A percentile compares a stretch with the other conserved stretches of the same genome.
Evolutionary conservation across 1,140 invertebrate genomes (phyloP).

Genomic region (Halyomorpha halys): DNA sequence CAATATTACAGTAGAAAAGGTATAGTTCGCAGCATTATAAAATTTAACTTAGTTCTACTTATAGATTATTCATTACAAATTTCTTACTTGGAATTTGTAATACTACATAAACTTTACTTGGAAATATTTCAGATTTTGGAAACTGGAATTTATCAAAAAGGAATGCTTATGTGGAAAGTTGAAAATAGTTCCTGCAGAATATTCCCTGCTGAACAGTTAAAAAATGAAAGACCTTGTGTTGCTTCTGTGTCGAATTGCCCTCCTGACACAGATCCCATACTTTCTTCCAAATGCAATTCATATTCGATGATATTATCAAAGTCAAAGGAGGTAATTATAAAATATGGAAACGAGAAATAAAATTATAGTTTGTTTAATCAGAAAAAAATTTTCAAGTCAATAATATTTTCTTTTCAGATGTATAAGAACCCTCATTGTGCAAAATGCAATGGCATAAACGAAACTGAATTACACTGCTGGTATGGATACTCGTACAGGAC

Average conservation of each 20-base stretch:
- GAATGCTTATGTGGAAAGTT: not conserved
- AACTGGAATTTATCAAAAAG: not conserved
- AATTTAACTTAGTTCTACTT: too few species aligned
- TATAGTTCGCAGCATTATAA: too few species aligned
- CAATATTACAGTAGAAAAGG: too few species aligned
- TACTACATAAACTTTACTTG: too few species aligned
- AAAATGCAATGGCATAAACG: conserved; percentile 32
- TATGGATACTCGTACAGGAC: not conserved
- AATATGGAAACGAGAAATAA: not conserved
- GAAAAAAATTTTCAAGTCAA: not conserved
- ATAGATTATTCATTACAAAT: too few species aligned
- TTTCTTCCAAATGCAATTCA: not conserved
- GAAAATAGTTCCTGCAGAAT: not conserved
- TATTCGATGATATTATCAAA: not conserved
- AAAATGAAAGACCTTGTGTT: not conserved
- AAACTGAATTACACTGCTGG: conserved; percentile 1
- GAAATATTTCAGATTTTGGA: not conserved
- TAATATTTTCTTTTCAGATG: conserved; percentile 18
- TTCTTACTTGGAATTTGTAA: too few species aligned
- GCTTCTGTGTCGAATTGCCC: not conserved
- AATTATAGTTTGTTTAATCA: too few species aligned
- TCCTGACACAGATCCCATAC: not conserved
- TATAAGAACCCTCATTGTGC: conserved; percentile 39
- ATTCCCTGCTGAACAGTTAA: too few species aligned
- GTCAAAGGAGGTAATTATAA: not conserved